A percentile compares a stretch with the other conserved stretches of the same genome.
These are phyloP conservation scores for Liparis tanakae DNA, from an alignment of 2,797 vertebrate genomes.

Conservation along the genomic window DNA sequence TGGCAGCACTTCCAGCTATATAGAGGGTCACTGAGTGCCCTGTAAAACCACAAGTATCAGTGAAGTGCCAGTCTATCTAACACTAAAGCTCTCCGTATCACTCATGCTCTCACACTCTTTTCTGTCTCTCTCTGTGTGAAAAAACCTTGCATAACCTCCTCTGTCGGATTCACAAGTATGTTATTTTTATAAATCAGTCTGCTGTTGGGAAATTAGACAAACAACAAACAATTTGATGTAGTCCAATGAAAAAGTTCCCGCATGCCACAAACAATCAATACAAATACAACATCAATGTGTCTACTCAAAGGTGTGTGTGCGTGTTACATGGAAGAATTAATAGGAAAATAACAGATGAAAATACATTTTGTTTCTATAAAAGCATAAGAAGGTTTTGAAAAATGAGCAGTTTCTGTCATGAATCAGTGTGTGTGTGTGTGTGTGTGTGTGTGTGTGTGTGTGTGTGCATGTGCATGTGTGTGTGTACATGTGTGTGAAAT, in stretches of 20 bases:
- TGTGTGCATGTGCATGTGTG: slow-evolving; percentile 1
- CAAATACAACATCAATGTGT: slow-evolving; percentile 55
- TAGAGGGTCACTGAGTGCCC: slow-evolving; percentile 1
- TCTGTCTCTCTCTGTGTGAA: slow-evolving; percentile 22
- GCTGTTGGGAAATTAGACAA: slow-evolving; percentile 58
- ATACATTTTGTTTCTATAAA: slow-evolving; percentile 24
- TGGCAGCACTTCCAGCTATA: slow-evolving; percentile 1
- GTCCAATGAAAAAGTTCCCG: slow-evolving; percentile 49
- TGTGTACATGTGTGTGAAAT: slow-evolving; percentile 35
- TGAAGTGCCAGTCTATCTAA: slow-evolving; percentile 34
- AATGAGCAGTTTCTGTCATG: slow-evolving; percentile 15
- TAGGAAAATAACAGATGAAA: slow-evolving; percentile 37
- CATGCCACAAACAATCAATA: slow-evolving; percentile 50
- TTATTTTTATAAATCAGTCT: not conserved
- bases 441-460: slow-evolving; percentile 22
- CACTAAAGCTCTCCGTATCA: slow-evolving; percentile 35
- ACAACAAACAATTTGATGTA: slow-evolving; percentile 51
- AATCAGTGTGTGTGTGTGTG: slow-evolving; percentile 19
- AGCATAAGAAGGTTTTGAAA: slow-evolving; percentile 30
- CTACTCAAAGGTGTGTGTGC: slow-evolving; percentile 55
- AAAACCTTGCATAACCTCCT: slow-evolving; percentile 36
- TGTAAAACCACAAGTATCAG: slow-evolving; percentile 40
- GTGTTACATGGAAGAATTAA: slow-evolving; percentile 22
- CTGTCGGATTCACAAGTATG: not conserved
- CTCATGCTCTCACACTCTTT: slow-evolving; percentile 23